A percentile compares a stretch with the other conserved stretches of the same genome.
Conservation (phyloP, 1,140 invertebrate genomes). For the Leptinotarsa texana region DNA sequence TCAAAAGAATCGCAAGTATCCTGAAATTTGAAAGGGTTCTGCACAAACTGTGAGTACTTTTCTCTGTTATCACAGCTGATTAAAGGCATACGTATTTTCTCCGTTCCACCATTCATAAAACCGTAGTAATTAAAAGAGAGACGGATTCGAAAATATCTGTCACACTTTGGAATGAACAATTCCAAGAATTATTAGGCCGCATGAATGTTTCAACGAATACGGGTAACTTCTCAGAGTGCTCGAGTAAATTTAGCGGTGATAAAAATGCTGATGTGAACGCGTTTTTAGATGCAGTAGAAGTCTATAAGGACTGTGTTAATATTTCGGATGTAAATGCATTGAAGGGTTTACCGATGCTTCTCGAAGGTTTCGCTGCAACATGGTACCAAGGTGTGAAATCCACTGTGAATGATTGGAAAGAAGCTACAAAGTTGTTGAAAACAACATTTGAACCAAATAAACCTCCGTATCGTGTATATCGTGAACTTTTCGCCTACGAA, state of each 20-base stretch:
- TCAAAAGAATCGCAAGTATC: not conserved
- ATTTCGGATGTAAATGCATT: conserved; percentile 23
- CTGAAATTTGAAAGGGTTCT: not conserved
- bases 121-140: not conserved
- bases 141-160: not conserved
- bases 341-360: conserved; percentile 21
- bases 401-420: conserved; percentile 15
- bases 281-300: conserved; percentile 24
- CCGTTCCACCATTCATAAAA: not conserved
- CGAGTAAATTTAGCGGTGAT: conserved; percentile 1
- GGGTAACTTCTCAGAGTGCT: not conserved
- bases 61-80: not conserved
- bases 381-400: conserved; percentile 30
- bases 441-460: conserved; percentile 20
- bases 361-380: conserved; percentile 21
- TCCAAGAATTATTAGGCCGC: not conserved
- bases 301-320: conserved; percentile 24
- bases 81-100: not conserved
- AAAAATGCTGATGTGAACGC: conserved; percentile 16
- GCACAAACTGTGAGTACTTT: not conserved
- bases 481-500: conserved; percentile 22
- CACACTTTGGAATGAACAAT: not conserved
- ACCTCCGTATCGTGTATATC: conserved; percentile 20
- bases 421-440: conserved; percentile 20
- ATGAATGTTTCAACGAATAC: not conserved